Evolutionary conservation across 1,140 invertebrate genomes (phyloP).

Genomic region (Polypedilum pembai): DNA sequence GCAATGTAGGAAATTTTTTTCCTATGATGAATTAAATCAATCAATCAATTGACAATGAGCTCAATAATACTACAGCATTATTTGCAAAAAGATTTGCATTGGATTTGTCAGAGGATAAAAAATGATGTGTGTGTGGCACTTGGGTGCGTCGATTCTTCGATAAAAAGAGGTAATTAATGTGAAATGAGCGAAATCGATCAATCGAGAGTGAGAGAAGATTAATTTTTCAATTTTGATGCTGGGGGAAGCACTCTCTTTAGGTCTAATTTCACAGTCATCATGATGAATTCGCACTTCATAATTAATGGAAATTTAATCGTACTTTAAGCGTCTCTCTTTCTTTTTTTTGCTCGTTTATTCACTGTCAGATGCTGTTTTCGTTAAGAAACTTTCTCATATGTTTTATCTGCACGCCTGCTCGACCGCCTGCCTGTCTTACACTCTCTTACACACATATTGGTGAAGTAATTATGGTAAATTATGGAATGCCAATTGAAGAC

Average conservation of each 20-base stretch:
- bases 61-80: constrained; percentile 5
- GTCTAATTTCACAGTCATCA: constrained; percentile 13
- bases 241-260: not conserved
- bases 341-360: no score
- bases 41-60: constrained; percentile 4
- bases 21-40: not conserved
- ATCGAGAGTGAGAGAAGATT: not conserved
- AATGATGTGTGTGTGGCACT: not conserved
- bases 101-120: not conserved
- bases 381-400: constrained; percentile 10
- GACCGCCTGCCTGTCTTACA: no score
- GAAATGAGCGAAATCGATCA: not conserved
- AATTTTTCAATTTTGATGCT: not conserved
- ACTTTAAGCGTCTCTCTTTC: not conserved
- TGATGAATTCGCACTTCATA: constrained; percentile 2
- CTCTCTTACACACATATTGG: not conserved
- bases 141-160: no score
- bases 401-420: not conserved
- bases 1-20: not conserved
- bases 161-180: no score
- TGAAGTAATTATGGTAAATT: not conserved
- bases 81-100: constrained; percentile 15
- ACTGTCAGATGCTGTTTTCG: constrained; percentile 16
- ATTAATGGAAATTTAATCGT: constrained; percentile 7
- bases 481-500: constrained; percentile 9